phyloP scores from a whole-genome alignment of 2,797 vertebrate genomes.

The Myotis planiceps region DNA sequence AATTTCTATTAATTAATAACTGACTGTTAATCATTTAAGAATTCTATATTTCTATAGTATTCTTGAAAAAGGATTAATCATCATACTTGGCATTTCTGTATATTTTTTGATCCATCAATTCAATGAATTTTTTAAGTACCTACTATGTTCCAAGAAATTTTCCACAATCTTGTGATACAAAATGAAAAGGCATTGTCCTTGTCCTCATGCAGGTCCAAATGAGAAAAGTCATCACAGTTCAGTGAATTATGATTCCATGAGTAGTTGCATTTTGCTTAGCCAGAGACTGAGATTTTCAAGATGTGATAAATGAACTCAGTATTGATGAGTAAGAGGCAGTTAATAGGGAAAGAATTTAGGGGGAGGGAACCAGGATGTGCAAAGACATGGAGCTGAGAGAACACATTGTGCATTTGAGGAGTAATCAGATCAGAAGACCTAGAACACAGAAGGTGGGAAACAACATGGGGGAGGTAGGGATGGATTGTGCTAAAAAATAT shows the following conservation, averaged over 20 bases:
- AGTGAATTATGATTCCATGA: slow-evolving; percentile 16
- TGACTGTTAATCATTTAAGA: not conserved
- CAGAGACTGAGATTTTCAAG: not conserved
- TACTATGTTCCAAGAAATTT: not conserved
- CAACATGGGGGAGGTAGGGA: too few species aligned
- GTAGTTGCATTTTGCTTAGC: slow-evolving; percentile 2
- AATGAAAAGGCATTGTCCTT: not conserved
- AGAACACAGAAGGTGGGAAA: too few species aligned
- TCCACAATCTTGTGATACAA: not conserved
- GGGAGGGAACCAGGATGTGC: not conserved
- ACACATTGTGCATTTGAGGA: not conserved
- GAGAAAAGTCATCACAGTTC: not conserved
- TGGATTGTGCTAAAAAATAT: too few species aligned
- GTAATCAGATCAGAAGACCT: not conserved
- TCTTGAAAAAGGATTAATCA: not conserved
- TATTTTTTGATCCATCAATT: not conserved
- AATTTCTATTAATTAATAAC: not conserved
- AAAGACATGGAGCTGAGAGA: not conserved
- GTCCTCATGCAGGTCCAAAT: not conserved
- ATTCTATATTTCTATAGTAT: not conserved
- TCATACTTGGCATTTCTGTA: not conserved
- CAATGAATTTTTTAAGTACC: not conserved
- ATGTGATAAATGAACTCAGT: not conserved
- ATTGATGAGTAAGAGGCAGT: not conserved
- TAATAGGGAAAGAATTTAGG: not conserved